Conservation (phyloP, 2,797 vertebrate species). For the Melanotaenia pygmaea region DNA sequence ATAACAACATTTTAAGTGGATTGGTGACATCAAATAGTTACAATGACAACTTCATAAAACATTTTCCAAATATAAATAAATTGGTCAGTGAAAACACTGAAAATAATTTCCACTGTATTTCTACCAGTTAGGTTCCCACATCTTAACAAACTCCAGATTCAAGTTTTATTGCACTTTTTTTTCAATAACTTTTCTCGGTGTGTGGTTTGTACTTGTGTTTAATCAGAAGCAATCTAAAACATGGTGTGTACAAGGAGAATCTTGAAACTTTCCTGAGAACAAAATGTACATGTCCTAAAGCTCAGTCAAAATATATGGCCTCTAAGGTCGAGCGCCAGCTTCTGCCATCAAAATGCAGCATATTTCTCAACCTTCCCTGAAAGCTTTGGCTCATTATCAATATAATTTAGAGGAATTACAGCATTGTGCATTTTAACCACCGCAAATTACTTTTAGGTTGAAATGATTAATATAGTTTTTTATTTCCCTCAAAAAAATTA, state of each 20-base stretch:
- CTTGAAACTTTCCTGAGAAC: conserved; percentile 32
- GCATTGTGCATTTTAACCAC: conserved; percentile 16
- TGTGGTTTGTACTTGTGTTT: background rate
- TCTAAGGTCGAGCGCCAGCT: conserved; percentile 16
- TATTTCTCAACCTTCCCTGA: background rate
- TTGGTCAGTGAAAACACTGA: background rate
- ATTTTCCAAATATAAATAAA: background rate
- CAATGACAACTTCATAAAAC: too few species aligned
- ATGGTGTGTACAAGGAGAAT: background rate
- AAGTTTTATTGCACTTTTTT: background rate
- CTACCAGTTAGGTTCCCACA: too few species aligned
- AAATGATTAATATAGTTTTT: background rate
- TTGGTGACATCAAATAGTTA: background rate
- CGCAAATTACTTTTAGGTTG: background rate
- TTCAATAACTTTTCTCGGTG: background rate
- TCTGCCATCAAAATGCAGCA: conserved; percentile 4
- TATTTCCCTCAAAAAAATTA: background rate
- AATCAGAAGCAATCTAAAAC: background rate
- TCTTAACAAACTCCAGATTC: background rate
- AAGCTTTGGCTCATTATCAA: conserved; percentile 9
- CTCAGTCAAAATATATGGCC: conserved; percentile 32
- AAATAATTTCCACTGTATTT: background rate
- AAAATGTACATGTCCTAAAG: conserved; percentile 34
- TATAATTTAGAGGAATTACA: conserved; percentile 24
- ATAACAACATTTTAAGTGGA: background rate